A percentile compares a stretch with the other conserved stretches of the same genome.
phyloP scores from a whole-genome alignment of 2,113 vertebrate genomes.

The Baryphthengus martii region DNA sequence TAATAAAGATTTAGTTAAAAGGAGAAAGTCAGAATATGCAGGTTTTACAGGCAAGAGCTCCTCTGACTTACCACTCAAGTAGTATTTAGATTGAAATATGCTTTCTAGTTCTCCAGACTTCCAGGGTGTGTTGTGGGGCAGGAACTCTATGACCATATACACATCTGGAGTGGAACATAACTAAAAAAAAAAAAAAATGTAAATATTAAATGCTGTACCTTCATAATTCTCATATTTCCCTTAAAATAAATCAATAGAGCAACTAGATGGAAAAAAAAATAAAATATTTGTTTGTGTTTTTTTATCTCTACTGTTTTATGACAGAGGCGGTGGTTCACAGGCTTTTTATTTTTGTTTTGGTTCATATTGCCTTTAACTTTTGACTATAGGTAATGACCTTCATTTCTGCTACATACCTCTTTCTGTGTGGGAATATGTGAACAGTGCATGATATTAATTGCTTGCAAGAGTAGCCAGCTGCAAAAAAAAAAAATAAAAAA shows the following conservation, averaged over 20 bases:
- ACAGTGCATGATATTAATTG: not conserved
- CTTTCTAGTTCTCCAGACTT: not conserved
- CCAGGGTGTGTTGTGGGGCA: not conserved
- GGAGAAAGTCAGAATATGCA: not conserved
- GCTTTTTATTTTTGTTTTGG: not conserved
- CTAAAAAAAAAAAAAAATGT: not conserved
- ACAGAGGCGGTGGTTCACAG: not conserved
- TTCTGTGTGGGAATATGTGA: not conserved
- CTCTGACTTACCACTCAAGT: not conserved
- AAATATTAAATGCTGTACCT: not conserved
- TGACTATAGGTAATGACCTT: not conserved
- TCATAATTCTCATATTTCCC: not conserved
- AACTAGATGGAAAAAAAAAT: not conserved
- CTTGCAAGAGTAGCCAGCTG: not conserved
- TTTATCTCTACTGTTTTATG: fast-evolving
- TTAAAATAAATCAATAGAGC: not conserved
- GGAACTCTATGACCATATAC: fast-evolving
- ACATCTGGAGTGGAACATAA: not conserved
- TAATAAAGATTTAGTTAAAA: not conserved
- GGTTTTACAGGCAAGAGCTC: not conserved
- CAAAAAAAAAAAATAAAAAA: too few species aligned
- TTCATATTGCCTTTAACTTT: not conserved
- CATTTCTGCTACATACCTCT: not conserved
- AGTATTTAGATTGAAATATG: not conserved
- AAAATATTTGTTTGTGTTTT: not conserved